Evolutionary conservation across 2,113 vertebrate genomes (phyloP), one percentile per base, ranked within the genome.

Genomic region (Hippopotamus amphibius): DNA sequence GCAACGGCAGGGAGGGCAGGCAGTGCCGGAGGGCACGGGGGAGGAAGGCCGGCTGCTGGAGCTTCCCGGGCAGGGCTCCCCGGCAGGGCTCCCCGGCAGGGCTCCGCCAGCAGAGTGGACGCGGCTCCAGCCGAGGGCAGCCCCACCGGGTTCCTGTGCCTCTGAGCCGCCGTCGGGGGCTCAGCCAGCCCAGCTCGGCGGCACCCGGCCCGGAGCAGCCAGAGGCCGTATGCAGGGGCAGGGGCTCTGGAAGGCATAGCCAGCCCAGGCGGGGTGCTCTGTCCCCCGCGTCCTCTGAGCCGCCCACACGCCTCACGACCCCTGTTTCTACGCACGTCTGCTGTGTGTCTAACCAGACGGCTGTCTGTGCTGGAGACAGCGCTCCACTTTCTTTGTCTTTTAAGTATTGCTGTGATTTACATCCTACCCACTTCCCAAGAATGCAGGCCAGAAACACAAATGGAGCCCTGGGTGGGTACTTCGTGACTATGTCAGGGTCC

Each of bases 201-300:
- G 17, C 6, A 0, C 4, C 53, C 50, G 28, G 66, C 41, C 71
- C n/a, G 7, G 43, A 41, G 65, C 63, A 33, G 82, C 15, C 33
- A 5, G 2, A 0, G 16, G 30, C 22, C 28, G 1, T 1, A 4
- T 26, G 7, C 13, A 0, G 1, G 2, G 26, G 37, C 37, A 26
- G 7, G 65, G 59, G 17, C 76, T n/a, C 48, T 4, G 61, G 48
- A 28, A 0, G 26, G 61, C 6, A 2, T 7, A n/a, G 14, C 5
- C 15, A 14, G 33, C 55, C 21, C 53, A 16, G 65, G 30, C 28
- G 12, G 26, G 17, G 48, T 1, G 14, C 50, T 3, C 13, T 12
- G 30, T 6, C 15, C 22, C 11, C 14, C 7, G 43, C 17, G 1
- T 2, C 57, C 43, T 24, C 2, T 0, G 6, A 19, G 0, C 17